Base-by-base conservation (phyloP, 2,113 vertebrate species). In the Pseudorasbora parva region DNA sequence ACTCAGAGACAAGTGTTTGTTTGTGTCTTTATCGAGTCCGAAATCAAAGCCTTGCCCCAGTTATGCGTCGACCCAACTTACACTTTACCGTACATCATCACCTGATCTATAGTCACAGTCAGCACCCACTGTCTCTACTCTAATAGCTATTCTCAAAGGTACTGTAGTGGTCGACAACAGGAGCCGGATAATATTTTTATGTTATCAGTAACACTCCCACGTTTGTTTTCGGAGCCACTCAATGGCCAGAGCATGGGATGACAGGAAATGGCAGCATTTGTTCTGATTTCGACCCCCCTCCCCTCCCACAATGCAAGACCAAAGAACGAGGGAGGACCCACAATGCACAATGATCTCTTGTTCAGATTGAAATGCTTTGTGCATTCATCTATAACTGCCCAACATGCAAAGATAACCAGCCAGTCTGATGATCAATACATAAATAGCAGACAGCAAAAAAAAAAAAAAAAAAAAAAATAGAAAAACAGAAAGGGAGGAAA, bases 231-330 rank as follows among this genome's bases (percentile, higher is more conserved):
- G 27, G 79, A 86, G 72, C 51, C 81, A 72, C 81, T 87, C 78
- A 75, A 85, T 81, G 85, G 85, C 76, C 75, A 49, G 68, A 74
- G 82, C 66, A 83, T 8, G 45, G 88, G 90, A 92, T 90, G 91
- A 92, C 90, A 91, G 90, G 87, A 91, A 92, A 90, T 91, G 90
- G 87, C 88, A 87, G 89, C 89, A 76, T 83, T 88, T 89, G 85
- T 79, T 89, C 82, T 89, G 79, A 78, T 87, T 81, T 81, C 69
- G 72, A 66, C 84, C 69, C 74, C 82, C 56, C 71, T 64, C 45
- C 68, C 68, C 54, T 59, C 33, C 71, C 64, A 54, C 47, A 49
- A 60, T 62, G 83, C 82, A 49, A 71, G 74, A 82, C 85, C 84
- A 78, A 85, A 66, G 73, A 83, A 86, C 81, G 83, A 82, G 85